Evolutionary conservation across 2,797 vertebrate species (phyloP), one percentile per base, ranked within the genome.

Genomic region (Hyperoplus immaculatus): DNA sequence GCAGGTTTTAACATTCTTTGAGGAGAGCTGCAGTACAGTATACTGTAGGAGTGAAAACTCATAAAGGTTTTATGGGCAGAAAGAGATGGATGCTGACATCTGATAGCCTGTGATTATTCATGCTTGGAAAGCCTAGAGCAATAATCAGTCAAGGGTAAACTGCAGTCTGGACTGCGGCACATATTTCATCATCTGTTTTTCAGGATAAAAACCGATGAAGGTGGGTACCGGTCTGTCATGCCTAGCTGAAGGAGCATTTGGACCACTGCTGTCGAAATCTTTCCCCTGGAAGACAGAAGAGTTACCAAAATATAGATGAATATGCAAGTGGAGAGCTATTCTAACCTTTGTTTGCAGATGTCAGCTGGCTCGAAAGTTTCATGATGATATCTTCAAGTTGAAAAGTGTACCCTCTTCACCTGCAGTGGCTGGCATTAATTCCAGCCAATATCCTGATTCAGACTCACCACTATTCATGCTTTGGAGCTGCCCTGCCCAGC

Each of bases 31-130:
- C 21, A 56, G 56, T 47, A 42, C 12, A 55, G 12, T 53, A 54
- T 47, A 45, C 12, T 51, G 12, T 7, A 36, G 42, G 18, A 56
- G 53, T 39, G 29, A 36, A 77, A 65, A 69, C 21, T 39, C 0
- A 1, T 60, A 72, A 6, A 49, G 53, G 50, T 62, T 79, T 82
- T 64, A 79, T 45, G 51, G 14, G 73, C 73, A 71, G 58, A 66
- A 69, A 60, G 56, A 75, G 83, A 88, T 82, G 78, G n/a, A 84
- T 82, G 86, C 67, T 88, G 87, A 87, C 75, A 72, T 88, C 80
- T 89, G 72, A 88, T 81, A 82, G 66, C 78, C 75, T 4, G 78
- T 64, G 80, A 77, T 73, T 74, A 69, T 80, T 86, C 73, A 72
- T 80, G 83, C 86, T 71, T 12, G 57, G 57, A 77, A 69, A 86